Base-by-base conservation (phyloP, 2,797 vertebrate species). In the Forpus xanthops region DNA sequence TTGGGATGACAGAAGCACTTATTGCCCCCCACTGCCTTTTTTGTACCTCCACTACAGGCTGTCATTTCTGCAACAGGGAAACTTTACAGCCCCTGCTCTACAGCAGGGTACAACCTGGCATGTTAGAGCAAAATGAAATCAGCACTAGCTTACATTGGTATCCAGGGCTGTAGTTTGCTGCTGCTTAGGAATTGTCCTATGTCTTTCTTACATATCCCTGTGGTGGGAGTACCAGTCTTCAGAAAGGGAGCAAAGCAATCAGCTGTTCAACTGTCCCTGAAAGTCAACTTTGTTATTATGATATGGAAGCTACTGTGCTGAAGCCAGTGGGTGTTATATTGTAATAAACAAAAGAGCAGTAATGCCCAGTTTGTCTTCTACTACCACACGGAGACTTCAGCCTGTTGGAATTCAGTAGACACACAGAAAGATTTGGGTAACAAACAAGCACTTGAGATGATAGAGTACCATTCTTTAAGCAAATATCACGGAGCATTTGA, bases 361-460 rank as follows among this genome's bases (percentile, higher is more conserved):
- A 55, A 10, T 14, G 10, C 28, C 45, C 45, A 2, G 11, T 39
- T 87, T 81, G 47, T 61, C 18, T 75, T 75, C 41, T 78, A 19
- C 20, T 17, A 17, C 47, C 47, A 35, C 27, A 24, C 28, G 12
- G 92, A 87, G 52, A 88, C 86, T 88, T 87, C 89, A 96, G 35
- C 85, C 78, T 85, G 66, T 60, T 95, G 87, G 61, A 94, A 70
- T 89, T 91, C 85, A 3, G 19, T 75, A 61, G 45, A 4, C 77
- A 18, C 37, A 20, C 27, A 70, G 84, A 91, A 90, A 21, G 56
- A 52, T 85, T 90, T 86, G 61, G 92, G 85, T 96, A 95, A 74
- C 72, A 67, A 73, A 8, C 37, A 72, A 72, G 24, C 25, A n/a
- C 21, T 76, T 89, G 33, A 94, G 71, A 61, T 65, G 16, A 11